Percentiles rank a stretch among this genome's conserved stretches.
Conservation (phyloP, 2,113 vertebrate species). For the Nicator chloris region DNA sequence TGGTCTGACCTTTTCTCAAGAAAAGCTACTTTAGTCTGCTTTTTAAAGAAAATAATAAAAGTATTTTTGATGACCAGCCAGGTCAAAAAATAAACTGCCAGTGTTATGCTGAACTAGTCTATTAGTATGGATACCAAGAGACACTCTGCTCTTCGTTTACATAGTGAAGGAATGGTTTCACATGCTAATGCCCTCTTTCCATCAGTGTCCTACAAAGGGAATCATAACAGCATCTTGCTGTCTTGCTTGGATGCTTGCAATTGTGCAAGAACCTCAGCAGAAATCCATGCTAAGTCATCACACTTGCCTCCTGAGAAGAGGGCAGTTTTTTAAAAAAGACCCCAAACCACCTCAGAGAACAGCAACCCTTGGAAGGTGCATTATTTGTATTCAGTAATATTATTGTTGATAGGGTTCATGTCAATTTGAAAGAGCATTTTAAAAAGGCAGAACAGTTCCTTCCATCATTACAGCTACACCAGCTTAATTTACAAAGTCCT, state of each 20-base stretch:
- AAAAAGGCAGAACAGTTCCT: background rate
- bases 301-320: background rate
- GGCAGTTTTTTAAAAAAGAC: background rate
- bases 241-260: background rate
- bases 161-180: background rate
- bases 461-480: background rate
- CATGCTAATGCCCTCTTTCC: background rate
- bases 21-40: background rate
- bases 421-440: background rate
- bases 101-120: background rate
- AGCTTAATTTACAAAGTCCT: background rate
- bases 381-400: background rate
- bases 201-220: background rate
- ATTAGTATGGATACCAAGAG: slow-evolving; percentile 10
- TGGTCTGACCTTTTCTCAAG: background rate
- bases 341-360: background rate
- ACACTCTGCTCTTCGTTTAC: background rate
- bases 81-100: background rate
- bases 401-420: background rate
- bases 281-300: background rate
- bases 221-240: background rate
- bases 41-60: background rate
- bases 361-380: background rate
- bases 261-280: background rate
- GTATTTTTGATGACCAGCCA: background rate